Evolutionary conservation across 2,888 invertebrate species (phyloP), one percentile per base, ranked within the genome.

Genomic region (Andrena bicolor): DNA sequence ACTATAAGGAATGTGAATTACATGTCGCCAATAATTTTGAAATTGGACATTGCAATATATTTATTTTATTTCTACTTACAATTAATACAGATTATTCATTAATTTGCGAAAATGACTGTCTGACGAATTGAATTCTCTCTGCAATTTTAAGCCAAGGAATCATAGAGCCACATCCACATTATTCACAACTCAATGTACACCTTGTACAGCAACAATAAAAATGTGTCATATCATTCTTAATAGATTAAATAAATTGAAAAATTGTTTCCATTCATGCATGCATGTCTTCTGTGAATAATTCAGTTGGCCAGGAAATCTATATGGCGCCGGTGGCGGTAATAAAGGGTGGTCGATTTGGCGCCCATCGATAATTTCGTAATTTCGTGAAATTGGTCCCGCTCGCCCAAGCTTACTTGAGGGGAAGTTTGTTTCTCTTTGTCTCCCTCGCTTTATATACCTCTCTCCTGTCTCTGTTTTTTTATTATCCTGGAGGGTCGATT

Each of bases 321-420:
- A 23, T 58, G 71, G 28, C 58, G 30, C 74, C 83, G 49, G 70
- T 51, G 63, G 53, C 58, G 35, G 56, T 70, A 85, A 80, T 70
- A 76, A 78, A 85, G 75, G 82, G 77, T 83, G 78, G 66, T 51
- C 64, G 69, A 81, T 76, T 68, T 30, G 41, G 26, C 58, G 76
- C 61, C 66, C 82, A 83, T 86, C 87, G 82, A 86, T 90, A 89
- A 90, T 90, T 88, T 87, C 76, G 86, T 89, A 87, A 89, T 86
- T 89, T 86, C 82, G 80, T 88, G 77, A 90, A 91, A 91, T 90
- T 91, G 83, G 88, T 84, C 72, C 82, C 86, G 89, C 80, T 83
- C 79, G 82, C 69, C 75, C 80, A 32, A 76, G n/a, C 61, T 65
- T 60, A 60, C 16, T 49, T 5, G 69, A 48, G 64, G 82, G 84